phyloP scores from a whole-genome alignment of 2,113 vertebrate genomes.

The Rostratula benghalensis region DNA sequence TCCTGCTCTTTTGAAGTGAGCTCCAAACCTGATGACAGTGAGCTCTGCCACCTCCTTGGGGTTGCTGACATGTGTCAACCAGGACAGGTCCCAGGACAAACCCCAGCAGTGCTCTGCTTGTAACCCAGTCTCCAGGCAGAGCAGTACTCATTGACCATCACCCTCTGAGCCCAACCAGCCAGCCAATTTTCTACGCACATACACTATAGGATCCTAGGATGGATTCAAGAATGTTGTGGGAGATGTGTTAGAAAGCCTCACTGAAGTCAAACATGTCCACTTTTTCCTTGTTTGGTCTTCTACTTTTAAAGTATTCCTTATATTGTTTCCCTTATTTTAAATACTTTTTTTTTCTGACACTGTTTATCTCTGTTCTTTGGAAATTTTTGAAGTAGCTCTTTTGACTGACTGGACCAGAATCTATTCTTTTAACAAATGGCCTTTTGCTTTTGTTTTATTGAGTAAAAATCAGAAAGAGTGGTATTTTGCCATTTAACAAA shows the following conservation, averaged over 20 bases:
- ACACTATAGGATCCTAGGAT: not conserved
- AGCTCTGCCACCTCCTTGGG: not conserved
- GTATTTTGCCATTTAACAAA: not conserved
- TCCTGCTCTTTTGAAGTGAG: not conserved
- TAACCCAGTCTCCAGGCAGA: not conserved
- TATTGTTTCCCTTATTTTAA: not conserved
- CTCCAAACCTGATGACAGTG: not conserved
- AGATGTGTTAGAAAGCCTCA: not conserved
- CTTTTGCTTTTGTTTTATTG: not conserved
- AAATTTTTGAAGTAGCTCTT: not conserved
- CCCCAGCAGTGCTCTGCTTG: not conserved
- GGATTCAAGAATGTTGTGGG: not conserved
- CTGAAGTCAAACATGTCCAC: not conserved
- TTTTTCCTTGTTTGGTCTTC: not conserved
- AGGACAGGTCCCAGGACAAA: not conserved
- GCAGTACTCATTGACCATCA: not conserved
- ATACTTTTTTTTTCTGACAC: not conserved
- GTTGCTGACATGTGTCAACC: not conserved
- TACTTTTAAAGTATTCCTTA: not conserved
- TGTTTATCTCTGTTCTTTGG: not conserved
- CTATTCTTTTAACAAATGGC: not conserved
- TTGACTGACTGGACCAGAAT: not conserved
- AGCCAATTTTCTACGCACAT: not conserved
- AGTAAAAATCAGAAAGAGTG: slow-evolving; percentile 16
- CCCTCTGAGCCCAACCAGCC: not conserved